Base-by-base conservation (phyloP, 2,113 vertebrate genomes). In the Serilophus lunatus region DNA sequence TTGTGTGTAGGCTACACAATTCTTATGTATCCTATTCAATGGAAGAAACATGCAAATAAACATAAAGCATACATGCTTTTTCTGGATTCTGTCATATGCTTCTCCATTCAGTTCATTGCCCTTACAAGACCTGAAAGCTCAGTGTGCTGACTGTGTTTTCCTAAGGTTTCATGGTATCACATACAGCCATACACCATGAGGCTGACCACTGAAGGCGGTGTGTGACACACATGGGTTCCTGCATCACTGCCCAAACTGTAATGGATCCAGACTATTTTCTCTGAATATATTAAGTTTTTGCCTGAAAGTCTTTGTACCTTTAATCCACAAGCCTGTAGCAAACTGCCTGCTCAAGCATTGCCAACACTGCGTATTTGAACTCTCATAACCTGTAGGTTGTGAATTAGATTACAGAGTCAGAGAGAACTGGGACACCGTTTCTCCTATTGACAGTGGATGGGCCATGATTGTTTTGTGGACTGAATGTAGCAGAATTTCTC, bases 161-260 rank as follows among this genome's bases (percentile, higher is more conserved):
- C 44, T 68, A 15, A 63, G 33, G 26, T 25, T 18, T 44, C 3
- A 4, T 25, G 22, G 6, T 60, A 13, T 29, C 60, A 36, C 24
- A 5, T 12, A 68, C 22, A 45, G 31, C n/a, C 24, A 5, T 12
- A 68, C 22, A 45, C n/a, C n/a, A 10, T 0, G 0, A 26, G 40
- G 33, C 14, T 70, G 64, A 45, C 20, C 45, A 45, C 45, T 44
- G 69, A 64, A 80, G 14, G 19, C 3, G 3, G 17, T 75, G n/a
- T 12, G 10, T 33, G 60, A 33, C 18, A 36, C 26, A n/a, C 11
- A 3, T 3, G 1, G 22, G 22, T 42, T 83, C 40, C 61, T 65
- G 36, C 12, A n/a, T 29, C 40, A 13, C 44, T 80, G 57, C 24
- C 68, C 9, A 2, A 38, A 61, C 28, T 76, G 25, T n/a, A 42